phyloP scores from a whole-genome alignment of 2,888 invertebrate genomes.

The Acheta domesticus region DNA sequence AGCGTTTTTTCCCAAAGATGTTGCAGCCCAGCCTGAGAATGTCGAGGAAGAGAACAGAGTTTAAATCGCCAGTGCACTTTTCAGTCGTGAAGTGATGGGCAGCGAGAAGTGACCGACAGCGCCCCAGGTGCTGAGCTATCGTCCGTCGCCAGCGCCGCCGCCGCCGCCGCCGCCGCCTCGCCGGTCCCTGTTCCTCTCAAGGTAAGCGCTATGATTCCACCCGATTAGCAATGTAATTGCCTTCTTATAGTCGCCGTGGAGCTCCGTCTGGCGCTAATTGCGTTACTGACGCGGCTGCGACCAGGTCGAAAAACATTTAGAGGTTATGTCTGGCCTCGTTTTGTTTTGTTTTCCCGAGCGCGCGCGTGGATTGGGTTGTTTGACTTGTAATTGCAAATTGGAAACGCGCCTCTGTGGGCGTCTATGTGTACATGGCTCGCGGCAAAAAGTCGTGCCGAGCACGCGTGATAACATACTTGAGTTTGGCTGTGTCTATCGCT shows the following conservation, averaged over 20 bases:
- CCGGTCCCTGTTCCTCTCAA: not conserved
- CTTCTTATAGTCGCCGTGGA: constrained; percentile 1
- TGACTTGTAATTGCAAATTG: constrained; percentile 18
- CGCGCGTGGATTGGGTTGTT: constrained; percentile 8
- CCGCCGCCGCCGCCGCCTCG: too few species aligned
- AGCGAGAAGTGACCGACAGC: too few species aligned
- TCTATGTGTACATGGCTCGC: not conserved
- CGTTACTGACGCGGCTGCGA: not conserved
- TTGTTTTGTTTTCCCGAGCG: not conserved
- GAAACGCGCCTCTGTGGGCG: not conserved
- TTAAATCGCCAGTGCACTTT: too few species aligned
- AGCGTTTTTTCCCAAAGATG: too few species aligned
- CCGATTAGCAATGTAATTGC: constrained; percentile 6
- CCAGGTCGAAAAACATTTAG: constrained; percentile 3
- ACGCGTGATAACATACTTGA: not conserved
- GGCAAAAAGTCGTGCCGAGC: not conserved
- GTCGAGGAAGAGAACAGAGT: too few species aligned
- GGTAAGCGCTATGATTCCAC: not conserved
- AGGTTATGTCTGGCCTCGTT: not conserved
- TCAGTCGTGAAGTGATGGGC: too few species aligned
- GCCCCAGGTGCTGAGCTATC: too few species aligned
- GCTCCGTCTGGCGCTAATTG: not conserved
- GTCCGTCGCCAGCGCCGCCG: too few species aligned
- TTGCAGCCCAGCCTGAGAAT: too few species aligned
- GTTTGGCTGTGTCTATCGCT: not conserved